These are phyloP conservation scores for Saturnia pavonia DNA, from an alignment of 2,888 invertebrate genomes.

Conservation along the genomic window DNA sequence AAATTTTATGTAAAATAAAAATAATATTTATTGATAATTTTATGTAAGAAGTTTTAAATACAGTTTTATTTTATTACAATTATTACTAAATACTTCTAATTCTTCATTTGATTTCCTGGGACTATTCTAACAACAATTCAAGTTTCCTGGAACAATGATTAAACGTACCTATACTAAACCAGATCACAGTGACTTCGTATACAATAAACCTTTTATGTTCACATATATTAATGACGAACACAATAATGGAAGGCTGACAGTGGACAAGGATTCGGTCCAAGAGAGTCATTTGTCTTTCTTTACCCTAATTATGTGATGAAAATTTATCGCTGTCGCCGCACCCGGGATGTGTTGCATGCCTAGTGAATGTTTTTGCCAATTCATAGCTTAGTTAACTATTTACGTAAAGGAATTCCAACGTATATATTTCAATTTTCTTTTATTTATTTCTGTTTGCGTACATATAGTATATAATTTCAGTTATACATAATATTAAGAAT, in stretches of 20 bases:
- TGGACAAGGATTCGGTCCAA: slow-evolving; percentile 42
- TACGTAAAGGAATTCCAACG: background rate
- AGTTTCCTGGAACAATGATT: background rate
- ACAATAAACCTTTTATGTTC: slow-evolving; percentile 15
- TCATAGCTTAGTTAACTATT: slow-evolving; percentile 11
- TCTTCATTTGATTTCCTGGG: background rate
- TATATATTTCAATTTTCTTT: slow-evolving; percentile 3
- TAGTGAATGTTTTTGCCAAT: slow-evolving; percentile 13
- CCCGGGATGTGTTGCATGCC: slow-evolving; percentile 34
- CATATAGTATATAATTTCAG: background rate
- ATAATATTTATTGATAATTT: no score
- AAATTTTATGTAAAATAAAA: no score
- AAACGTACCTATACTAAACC: background rate
- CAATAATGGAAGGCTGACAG: slow-evolving; percentile 32
- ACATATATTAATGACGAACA: slow-evolving; percentile 19
- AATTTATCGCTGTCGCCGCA: slow-evolving; percentile 61
- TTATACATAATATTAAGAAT: no score
- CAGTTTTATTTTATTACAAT: background rate
- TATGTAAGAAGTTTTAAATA: no score
- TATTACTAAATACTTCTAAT: no score
- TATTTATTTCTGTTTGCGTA: background rate
- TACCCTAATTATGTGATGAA: slow-evolving; percentile 70
- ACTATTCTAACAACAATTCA: background rate
- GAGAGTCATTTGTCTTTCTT: slow-evolving; percentile 68
- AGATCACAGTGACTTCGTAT: background rate